A percentile compares a stretch with the other conserved stretches of the same genome.
Evolutionary conservation across 2,888 invertebrate genomes (phyloP).

Genomic region (Aleiodes alternator): DNA sequence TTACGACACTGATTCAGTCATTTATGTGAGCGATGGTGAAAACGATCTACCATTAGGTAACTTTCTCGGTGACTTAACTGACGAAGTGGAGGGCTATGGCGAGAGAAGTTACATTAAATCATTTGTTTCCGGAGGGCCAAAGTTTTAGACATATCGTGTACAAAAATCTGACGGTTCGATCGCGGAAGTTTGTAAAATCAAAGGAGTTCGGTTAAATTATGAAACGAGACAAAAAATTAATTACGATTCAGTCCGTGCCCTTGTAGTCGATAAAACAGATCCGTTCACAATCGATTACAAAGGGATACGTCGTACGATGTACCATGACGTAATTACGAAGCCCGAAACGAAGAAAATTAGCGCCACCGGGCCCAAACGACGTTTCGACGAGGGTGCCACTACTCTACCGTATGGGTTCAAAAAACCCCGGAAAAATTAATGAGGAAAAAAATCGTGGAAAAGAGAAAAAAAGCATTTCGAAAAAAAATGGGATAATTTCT

Average conservation of each 20-base stretch:
- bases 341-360: not conserved
- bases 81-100: slow-evolving; percentile 64
- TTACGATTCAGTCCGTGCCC: too few species aligned
- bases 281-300: too few species aligned
- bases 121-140: slow-evolving; percentile 68
- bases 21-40: not conserved
- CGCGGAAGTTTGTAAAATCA: slow-evolving; percentile 46
- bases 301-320: not conserved
- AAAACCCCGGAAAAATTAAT: not conserved
- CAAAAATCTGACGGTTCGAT: slow-evolving; percentile 30
- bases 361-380: not conserved
- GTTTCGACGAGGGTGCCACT: not conserved
- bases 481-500: too few species aligned
- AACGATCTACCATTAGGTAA: slow-evolving; percentile 58
- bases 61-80: slow-evolving; percentile 67
- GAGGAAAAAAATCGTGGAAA: too few species aligned
- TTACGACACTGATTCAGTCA: not conserved
- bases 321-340: not conserved
- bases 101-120: slow-evolving; percentile 62
- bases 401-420: not conserved
- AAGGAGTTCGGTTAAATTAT: too few species aligned
- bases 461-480: too few species aligned
- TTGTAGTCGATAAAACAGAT: too few species aligned
- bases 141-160: slow-evolving; percentile 65
- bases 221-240: too few species aligned